These are phyloP conservation scores for Eilema caniola DNA, from an alignment of 2,888 invertebrate genomes.

Conservation along the genomic window DNA sequence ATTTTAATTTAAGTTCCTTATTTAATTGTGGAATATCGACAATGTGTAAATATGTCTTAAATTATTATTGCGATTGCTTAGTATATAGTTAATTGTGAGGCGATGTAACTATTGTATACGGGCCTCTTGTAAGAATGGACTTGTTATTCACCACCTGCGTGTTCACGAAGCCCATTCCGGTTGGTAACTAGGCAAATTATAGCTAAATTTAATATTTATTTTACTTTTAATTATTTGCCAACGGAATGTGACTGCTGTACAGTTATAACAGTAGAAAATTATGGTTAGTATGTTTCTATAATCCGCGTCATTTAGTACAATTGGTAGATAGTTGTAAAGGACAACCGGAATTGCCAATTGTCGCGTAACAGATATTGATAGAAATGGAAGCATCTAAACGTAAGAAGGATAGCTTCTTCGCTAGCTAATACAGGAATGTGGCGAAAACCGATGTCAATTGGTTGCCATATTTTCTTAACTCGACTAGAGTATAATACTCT, in stretches of 20 bases:
- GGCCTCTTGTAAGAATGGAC: slow-evolving; percentile 80
- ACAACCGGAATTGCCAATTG: slow-evolving; percentile 39
- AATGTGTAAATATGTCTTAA: slow-evolving; percentile 84
- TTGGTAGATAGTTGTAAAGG: slow-evolving; percentile 46
- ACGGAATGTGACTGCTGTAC: slow-evolving; percentile 86
- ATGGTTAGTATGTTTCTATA: slow-evolving; percentile 66
- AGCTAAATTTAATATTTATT: slow-evolving; percentile 84
- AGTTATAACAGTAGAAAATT: slow-evolving; percentile 80
- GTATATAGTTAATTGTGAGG: slow-evolving; percentile 76
- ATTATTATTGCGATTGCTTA: slow-evolving; percentile 84
- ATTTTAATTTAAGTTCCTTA: slow-evolving; percentile 83
- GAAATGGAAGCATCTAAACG: slow-evolving; percentile 55
- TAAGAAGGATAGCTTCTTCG: slow-evolving; percentile 69
- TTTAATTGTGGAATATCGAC: slow-evolving; percentile 77
- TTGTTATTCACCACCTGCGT: slow-evolving; percentile 86
- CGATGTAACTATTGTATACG: slow-evolving; percentile 64
- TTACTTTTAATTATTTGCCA: slow-evolving; percentile 79
- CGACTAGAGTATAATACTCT: slow-evolving; percentile 43
- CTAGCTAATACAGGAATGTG: slow-evolving; percentile 35
- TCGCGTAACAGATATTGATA: slow-evolving; percentile 42
- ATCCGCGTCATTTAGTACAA: slow-evolving; percentile 44
- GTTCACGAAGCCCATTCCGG: slow-evolving; percentile 85
- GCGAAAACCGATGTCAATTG: slow-evolving; percentile 27
- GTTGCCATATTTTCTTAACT: slow-evolving; percentile 27
- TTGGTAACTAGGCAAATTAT: slow-evolving; percentile 85